A percentile compares a stretch with the other conserved stretches of the same genome.
phyloP scores from a whole-genome alignment of 1,140 invertebrate species.

The Diorhabda sublineata region DNA sequence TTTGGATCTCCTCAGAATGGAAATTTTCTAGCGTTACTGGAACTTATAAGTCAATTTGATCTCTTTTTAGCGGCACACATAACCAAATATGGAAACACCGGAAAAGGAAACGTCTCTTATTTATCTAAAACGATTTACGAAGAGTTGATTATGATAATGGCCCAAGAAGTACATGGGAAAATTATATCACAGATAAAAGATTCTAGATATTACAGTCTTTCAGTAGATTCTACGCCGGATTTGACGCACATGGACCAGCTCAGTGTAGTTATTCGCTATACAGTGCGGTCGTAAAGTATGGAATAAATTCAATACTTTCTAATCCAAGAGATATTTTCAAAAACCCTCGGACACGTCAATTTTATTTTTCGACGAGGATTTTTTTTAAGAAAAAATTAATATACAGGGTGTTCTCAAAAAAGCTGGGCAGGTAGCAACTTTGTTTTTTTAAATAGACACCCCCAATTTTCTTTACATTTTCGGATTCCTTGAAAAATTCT shows the following conservation, averaged over 20 bases:
- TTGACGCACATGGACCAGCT: constrained; percentile 41
- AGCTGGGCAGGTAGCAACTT: too few relatives aligned
- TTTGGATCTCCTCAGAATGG: constrained; percentile 23
- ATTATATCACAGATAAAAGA: constrained; percentile 40
- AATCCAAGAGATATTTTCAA: too few relatives aligned
- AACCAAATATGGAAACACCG: constrained; percentile 38
- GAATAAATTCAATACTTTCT: too few relatives aligned
- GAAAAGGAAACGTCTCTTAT: constrained; percentile 38
- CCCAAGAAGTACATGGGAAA: constrained; percentile 13
- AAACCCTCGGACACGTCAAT: too few relatives aligned
- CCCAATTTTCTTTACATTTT: too few relatives aligned
- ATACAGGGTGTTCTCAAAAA: too few relatives aligned
- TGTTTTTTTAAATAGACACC: too few relatives aligned
- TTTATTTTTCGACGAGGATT: too few relatives aligned
- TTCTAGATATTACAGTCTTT: constrained; percentile 45
- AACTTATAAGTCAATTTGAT: constrained; percentile 43
- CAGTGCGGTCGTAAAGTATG: too few relatives aligned
- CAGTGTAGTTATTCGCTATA: constrained; percentile 37
- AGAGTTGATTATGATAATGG: constrained; percentile 42
- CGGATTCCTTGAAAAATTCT: too few relatives aligned
- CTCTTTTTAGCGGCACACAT: constrained; percentile 43
- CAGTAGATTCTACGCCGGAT: constrained; percentile 47
- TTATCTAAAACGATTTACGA: constrained; percentile 41
- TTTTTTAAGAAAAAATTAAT: too few relatives aligned
- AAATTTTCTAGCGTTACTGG: constrained; percentile 36